Conservation (phyloP, 2,888 invertebrate genomes). For the Actias luna region DNA sequence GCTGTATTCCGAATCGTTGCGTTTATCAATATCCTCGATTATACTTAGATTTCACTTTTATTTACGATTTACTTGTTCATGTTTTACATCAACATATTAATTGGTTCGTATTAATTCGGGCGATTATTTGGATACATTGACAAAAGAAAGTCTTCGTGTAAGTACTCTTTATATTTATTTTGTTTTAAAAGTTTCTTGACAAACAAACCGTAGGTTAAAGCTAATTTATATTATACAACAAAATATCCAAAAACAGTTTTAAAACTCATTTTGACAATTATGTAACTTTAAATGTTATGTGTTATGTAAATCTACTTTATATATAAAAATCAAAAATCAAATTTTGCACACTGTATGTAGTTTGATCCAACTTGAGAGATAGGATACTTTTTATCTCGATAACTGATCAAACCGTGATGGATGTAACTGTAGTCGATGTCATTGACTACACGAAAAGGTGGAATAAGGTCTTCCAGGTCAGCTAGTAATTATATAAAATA, state of each 20-base stretch:
- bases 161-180: not conserved
- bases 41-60: not conserved
- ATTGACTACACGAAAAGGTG: too few relatives aligned
- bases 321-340: too few relatives aligned
- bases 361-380: too few relatives aligned
- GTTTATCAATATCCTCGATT: slow-evolving; percentile 21
- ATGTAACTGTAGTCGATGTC: too few relatives aligned
- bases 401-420: too few relatives aligned
- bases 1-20: slow-evolving; percentile 39
- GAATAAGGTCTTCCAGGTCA: too few relatives aligned
- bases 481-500: too few relatives aligned
- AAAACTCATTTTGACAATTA: too few relatives aligned
- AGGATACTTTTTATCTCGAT: too few relatives aligned
- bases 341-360: too few relatives aligned
- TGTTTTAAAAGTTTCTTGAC: not conserved
- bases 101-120: not conserved
- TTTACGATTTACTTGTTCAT: not conserved
- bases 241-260: not conserved
- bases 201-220: not conserved
- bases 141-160: not conserved
- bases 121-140: not conserved
- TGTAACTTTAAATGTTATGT: too few relatives aligned
- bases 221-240: not conserved
- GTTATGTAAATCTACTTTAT: too few relatives aligned
- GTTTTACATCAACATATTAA: not conserved